A percentile compares a stretch with the other conserved stretches of the same genome.
Conservation (phyloP, 1,140 invertebrate genomes). For the Tetramorium simillimum region DNA sequence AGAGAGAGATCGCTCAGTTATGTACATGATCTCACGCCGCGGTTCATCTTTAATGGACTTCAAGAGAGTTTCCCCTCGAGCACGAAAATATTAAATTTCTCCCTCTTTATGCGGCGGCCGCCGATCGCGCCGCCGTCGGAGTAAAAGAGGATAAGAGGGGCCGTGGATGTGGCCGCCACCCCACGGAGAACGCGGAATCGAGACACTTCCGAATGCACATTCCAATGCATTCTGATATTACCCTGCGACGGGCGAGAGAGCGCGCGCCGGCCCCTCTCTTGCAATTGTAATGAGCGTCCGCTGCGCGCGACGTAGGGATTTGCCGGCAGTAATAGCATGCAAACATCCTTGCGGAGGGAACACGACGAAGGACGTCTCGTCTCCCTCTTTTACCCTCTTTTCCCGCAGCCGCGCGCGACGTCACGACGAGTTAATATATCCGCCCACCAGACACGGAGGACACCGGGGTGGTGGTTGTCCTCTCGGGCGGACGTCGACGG, state of each 20-base stretch:
- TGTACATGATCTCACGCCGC: not conserved
- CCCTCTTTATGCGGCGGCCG: conserved; percentile 17
- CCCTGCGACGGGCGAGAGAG: conserved; percentile 2
- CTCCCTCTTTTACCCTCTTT: conserved; percentile 29
- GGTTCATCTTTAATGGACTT: conserved; percentile 41
- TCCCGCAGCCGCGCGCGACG: conserved; percentile 45
- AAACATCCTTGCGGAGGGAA: conserved; percentile 49
- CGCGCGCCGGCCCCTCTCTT: conserved; percentile 14
- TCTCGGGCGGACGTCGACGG: conserved; percentile 37
- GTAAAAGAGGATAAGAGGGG: conserved; percentile 11
- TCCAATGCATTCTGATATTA: conserved; percentile 58
- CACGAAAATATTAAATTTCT: conserved; percentile 49
- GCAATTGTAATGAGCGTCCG: conserved; percentile 61
- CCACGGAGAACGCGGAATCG: conserved; percentile 50
- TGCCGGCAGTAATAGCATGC: conserved; percentile 55
- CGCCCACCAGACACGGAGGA: conserved; percentile 52
- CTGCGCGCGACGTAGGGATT: conserved; percentile 52
- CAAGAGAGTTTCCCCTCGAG: not conserved
- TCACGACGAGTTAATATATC: conserved; percentile 74
- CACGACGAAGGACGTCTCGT: conserved; percentile 18
- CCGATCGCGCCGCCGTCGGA: not conserved
- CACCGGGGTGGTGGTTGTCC: conserved; percentile 33
- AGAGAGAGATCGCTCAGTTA: not conserved
- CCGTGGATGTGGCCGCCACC: not conserved
- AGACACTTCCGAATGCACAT: conserved; percentile 56